phyloP scores from a whole-genome alignment of 2,113 vertebrate species.

The Cervus canadensis region DNA sequence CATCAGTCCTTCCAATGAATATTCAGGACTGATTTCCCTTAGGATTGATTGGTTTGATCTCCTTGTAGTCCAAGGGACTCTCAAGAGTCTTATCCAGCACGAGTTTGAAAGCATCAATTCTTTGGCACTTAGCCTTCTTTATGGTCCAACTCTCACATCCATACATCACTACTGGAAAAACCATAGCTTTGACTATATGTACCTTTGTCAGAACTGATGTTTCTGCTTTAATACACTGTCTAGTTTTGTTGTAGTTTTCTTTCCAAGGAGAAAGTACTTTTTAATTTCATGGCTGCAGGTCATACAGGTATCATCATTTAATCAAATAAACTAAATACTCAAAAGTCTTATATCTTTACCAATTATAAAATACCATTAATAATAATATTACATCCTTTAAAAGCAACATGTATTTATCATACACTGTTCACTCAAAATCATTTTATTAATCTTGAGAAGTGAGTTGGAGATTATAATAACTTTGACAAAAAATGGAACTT shows the following conservation, averaged over 20 bases:
- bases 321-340: background rate
- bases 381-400: background rate
- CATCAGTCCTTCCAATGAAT: background rate
- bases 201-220: background rate
- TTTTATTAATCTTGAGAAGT: background rate
- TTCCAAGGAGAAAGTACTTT: background rate
- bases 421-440: background rate
- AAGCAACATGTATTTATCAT: background rate
- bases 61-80: background rate
- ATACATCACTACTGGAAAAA: background rate
- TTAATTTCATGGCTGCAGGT: background rate
- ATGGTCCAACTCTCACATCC: background rate
- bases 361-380: background rate
- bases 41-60: background rate
- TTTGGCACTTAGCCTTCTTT: background rate
- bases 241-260: background rate
- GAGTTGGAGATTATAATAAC: background rate
- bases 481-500: conserved; percentile 1
- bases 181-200: background rate
- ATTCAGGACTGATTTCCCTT: background rate
- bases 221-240: background rate
- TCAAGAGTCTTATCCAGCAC: background rate
- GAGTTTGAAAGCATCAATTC: background rate
- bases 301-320: background rate
- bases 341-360: background rate